A percentile compares a stretch with the other conserved stretches of the same genome.
phyloP scores from a whole-genome alignment of 2,113 vertebrate genomes.

The Coturnix japonica region DNA sequence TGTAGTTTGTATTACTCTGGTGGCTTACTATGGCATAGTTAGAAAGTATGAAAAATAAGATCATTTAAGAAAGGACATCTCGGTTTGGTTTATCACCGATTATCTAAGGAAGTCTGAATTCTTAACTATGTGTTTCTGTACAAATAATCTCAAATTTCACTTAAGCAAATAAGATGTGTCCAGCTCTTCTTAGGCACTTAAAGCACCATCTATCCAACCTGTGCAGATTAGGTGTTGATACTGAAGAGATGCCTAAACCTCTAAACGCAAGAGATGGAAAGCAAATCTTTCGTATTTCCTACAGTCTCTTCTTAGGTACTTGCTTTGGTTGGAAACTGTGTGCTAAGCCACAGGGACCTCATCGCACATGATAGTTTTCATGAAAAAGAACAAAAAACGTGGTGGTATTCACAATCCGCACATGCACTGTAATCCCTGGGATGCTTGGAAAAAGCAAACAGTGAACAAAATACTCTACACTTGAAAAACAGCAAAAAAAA shows the following conservation, averaged over 20 bases:
- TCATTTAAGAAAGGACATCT: background rate
- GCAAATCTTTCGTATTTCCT: background rate
- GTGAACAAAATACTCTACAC: background rate
- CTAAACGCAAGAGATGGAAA: background rate
- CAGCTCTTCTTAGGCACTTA: background rate
- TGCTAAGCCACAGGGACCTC: background rate
- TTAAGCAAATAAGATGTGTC: background rate
- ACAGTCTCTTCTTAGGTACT: background rate
- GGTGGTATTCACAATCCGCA: rapidly evolving
- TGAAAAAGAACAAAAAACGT: background rate
- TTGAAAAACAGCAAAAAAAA: background rate
- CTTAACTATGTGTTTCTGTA: background rate
- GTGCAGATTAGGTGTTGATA: background rate
- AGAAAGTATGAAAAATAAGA: background rate
- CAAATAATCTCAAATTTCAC: background rate
- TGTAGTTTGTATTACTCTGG: background rate
- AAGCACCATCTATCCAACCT: background rate
- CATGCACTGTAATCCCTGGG: background rate
- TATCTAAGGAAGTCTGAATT: background rate
- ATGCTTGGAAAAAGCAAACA: background rate
- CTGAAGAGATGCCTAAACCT: background rate
- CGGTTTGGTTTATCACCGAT: background rate
- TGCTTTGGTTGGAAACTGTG: background rate
- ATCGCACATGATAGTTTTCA: background rate
- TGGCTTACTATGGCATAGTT: background rate